These are phyloP conservation scores for Drosophila gaucha DNA, from an alignment of 2,888 invertebrate genomes.

Conservation along the genomic window DNA sequence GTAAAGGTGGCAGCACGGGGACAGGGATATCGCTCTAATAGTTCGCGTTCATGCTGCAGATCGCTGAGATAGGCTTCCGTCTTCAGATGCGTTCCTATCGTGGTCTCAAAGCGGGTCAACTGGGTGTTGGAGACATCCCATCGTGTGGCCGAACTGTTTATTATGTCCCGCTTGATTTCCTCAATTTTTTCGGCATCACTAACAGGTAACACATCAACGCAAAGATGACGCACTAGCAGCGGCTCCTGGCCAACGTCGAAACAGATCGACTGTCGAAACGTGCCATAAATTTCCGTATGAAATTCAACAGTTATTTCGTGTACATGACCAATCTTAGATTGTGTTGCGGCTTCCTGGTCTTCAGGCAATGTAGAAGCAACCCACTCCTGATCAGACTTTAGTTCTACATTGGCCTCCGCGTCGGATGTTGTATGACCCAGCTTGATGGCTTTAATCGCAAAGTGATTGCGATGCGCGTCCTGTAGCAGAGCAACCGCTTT, in stretches of 20 bases:
- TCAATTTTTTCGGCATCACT: conserved; percentile 88
- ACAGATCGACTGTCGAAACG: conserved; percentile 91
- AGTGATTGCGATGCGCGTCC: conserved; percentile 89
- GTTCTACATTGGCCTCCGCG: conserved; percentile 75
- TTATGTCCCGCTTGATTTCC: conserved; percentile 88
- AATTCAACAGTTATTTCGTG: conserved; percentile 87
- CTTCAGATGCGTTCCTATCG: conserved; percentile 86
- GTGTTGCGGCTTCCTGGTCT: conserved; percentile 19
- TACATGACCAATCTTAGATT: conserved; percentile 61
- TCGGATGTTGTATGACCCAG: conserved; percentile 54
- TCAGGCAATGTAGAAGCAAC: conserved; percentile 72
- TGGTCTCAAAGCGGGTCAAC: conserved; percentile 86
- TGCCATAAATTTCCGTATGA: conserved; percentile 90
- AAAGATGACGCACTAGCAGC: conserved; percentile 88
- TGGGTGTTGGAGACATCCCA: conserved; percentile 87
- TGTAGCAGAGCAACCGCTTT: conserved; percentile 89
- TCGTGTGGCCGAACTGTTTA: conserved; percentile 87
- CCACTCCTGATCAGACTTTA: conserved; percentile 87
- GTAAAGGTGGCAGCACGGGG: conserved; percentile 88
- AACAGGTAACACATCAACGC: conserved; percentile 91
- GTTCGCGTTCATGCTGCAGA: conserved; percentile 86
- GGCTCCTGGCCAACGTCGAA: conserved; percentile 90
- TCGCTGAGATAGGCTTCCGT: conserved; percentile 85
- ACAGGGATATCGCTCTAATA: conserved; percentile 88
- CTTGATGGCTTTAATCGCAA: conserved; percentile 86